A percentile compares a stretch with the other conserved stretches of the same genome.
Conservation (phyloP, 2,113 vertebrate genomes). For the Pterocles gutturalis region DNA sequence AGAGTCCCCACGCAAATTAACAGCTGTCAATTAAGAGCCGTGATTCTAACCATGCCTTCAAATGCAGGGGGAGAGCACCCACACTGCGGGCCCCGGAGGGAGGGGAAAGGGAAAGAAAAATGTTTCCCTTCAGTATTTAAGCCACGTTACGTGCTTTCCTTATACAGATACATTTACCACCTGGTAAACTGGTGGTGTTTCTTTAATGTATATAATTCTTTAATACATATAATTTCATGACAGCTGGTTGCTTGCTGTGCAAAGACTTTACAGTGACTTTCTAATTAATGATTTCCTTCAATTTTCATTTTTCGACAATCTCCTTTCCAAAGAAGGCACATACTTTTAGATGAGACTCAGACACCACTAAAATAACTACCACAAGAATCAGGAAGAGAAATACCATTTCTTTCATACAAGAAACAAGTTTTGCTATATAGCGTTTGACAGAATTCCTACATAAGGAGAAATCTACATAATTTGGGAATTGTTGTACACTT, state of each 20-base stretch:
- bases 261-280: background rate
- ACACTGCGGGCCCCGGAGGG: accelerated
- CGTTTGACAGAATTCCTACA: background rate
- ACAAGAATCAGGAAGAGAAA: background rate
- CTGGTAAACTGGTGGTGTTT: background rate
- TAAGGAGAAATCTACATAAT: background rate
- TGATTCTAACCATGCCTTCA: background rate
- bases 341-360: background rate
- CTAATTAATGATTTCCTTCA: background rate
- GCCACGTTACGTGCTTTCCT: background rate
- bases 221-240: background rate
- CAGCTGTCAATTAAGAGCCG: background rate
- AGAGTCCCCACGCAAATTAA: background rate
- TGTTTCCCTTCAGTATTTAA: background rate
- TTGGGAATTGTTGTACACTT: background rate
- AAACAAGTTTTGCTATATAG: background rate
- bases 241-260: background rate
- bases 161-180: background rate
- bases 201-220: background rate
- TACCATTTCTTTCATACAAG: background rate
- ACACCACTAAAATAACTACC: background rate
- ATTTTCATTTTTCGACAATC: background rate
- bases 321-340: background rate
- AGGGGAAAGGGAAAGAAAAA: background rate
- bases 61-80: background rate